Evolutionary conservation across 1,140 invertebrate genomes (phyloP), one percentile per base, ranked within the genome.

Genomic region (Doryteuthis pealeii): DNA sequence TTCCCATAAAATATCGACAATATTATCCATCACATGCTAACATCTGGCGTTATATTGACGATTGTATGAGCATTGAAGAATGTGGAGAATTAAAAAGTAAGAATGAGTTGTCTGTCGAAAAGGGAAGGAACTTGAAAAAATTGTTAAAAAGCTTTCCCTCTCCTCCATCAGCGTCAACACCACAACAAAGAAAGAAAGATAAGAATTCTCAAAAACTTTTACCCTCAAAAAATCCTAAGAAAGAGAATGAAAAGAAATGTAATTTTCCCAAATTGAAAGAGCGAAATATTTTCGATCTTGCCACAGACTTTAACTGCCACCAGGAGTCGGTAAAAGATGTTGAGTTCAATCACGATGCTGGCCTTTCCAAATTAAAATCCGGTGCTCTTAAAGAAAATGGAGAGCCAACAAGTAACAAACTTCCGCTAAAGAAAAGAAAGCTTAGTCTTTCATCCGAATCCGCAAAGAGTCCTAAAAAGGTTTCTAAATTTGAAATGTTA

Each of bases 61-160:
- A 76, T 72, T 66, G 71, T 74, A 1, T 35, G 77, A 12, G 69
- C 71, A 30, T 71, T 75, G 58, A 81, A 81, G 69, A 76, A 80
- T 54, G 77, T 83, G 5, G 79, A 81, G 22, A 83, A 81, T 49
- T 54, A 40, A 71, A 73, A 45, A 40, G 45, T 8, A 54, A 49
- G 26, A 31, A 43, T 14, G 45, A 73, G 26, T n/a, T 54, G 8
- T 40, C 35, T 3, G 10, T 10, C 4, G 35, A 40, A 40, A 10
- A 40, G 35, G 35, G 10, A 40, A 10, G 3, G 4, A 40, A 10
- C 35, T 40, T 40, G 35, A 40, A 40, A 40, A 3, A 10, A 10
- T 40, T 40, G 35, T 10, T 40, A 3, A 5, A 5, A 10, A 5
- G 3, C 3, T 5, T 5, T 5, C 4, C 4, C 35, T 40, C 35